Conservation (phyloP, 2,888 invertebrate genomes). For the Pristionchus fissidentatus region DNA sequence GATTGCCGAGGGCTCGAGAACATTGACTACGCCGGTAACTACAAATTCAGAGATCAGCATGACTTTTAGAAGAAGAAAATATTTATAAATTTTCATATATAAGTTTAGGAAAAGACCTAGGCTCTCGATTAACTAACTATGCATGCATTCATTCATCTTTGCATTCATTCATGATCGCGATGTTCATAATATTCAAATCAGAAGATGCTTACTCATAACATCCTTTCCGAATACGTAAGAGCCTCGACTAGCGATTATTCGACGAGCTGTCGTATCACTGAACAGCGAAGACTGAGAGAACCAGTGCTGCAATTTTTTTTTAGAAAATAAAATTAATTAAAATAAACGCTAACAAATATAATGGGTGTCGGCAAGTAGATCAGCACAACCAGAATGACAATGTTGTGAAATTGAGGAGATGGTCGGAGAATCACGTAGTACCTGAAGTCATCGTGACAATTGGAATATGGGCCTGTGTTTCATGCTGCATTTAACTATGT, state of each 20-base stretch:
- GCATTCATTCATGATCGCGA: too few species aligned
- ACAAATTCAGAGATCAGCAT: too few species aligned
- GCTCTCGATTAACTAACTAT: too few species aligned
- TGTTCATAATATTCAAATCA: background rate
- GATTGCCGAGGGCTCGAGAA: background rate
- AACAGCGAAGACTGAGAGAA: background rate
- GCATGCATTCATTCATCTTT: too few species aligned
- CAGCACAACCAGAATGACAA: background rate
- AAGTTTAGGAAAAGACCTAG: too few species aligned
- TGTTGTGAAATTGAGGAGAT: background rate
- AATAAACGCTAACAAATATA: slow-evolving; percentile 10
- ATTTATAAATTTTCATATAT: too few species aligned
- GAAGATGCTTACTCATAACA: background rate
- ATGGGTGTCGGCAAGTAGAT: slow-evolving; percentile 12
- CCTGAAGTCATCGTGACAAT: background rate
- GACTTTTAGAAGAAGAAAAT: too few species aligned
- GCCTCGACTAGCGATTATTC: background rate
- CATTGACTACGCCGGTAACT: slow-evolving; percentile 1
- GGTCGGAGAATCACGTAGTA: slow-evolving; percentile 1
- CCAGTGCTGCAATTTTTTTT: background rate
- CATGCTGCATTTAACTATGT: too few species aligned
- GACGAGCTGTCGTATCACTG: background rate
- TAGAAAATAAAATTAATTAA: background rate
- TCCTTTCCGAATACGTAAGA: background rate
- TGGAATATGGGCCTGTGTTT: too few species aligned